Conservation (phyloP, 23 tunicate genomes). For the Styela clava region DNA sequence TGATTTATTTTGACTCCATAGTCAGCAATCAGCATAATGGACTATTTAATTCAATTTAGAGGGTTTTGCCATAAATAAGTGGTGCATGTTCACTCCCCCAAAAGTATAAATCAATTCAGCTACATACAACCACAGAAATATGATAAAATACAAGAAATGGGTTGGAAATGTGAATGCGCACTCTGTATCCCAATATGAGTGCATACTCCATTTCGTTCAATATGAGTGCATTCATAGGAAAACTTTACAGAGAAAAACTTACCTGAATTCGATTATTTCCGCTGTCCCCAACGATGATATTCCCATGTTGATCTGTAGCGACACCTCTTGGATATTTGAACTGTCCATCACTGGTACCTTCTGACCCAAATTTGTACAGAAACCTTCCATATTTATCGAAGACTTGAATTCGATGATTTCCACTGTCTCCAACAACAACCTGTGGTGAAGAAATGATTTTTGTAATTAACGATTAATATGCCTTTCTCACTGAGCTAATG, state of each 20-base stretch:
- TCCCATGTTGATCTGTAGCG: conserved; percentile 49
- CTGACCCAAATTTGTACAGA: conserved; percentile 40
- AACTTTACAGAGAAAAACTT: neutral
- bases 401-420: conserved; percentile 54
- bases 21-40: too few relatives aligned
- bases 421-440: conserved; percentile 56
- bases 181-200: too few relatives aligned
- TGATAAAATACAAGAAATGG: too few relatives aligned
- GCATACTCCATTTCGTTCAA: too few relatives aligned
- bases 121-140: too few relatives aligned
- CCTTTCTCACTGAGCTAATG: neutral
- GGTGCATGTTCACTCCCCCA: too few relatives aligned
- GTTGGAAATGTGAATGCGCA: too few relatives aligned
- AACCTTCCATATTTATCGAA: conserved; percentile 65
- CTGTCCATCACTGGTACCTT: conserved; percentile 46
- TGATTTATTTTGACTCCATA: too few relatives aligned
- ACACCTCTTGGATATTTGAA: conserved; percentile 65
- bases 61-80: too few relatives aligned
- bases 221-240: neutral
- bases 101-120: too few relatives aligned
- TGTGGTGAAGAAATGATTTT: neutral
- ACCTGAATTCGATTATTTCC: conserved; percentile 64
- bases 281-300: conserved; percentile 58
- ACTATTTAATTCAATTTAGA: too few relatives aligned
- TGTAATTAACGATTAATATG: neutral